Conservation (phyloP, 2,797 vertebrate species). For the Mormyrus proboscirostris region DNA sequence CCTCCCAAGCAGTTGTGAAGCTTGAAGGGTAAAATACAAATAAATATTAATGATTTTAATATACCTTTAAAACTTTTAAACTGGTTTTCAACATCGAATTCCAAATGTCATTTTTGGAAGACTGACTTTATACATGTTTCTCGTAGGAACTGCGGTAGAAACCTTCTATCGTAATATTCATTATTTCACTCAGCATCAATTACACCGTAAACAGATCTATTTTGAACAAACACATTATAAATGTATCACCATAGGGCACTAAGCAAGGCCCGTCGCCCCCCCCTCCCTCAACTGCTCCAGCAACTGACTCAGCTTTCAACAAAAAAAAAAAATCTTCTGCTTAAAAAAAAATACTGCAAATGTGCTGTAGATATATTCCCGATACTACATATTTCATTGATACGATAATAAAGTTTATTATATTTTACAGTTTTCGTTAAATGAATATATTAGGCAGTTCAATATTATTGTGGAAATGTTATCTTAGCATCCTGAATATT, state of each 20-base stretch:
- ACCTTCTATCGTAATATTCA: background rate
- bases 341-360: background rate
- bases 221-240: background rate
- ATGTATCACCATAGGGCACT: background rate
- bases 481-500: background rate
- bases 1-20: background rate
- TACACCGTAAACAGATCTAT: background rate
- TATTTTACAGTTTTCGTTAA: background rate
- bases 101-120: background rate
- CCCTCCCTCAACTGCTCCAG: background rate
- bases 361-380: background rate
- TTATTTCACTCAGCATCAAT: background rate
- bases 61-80: background rate
- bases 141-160: background rate
- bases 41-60: background rate
- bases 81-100: background rate
- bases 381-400: background rate
- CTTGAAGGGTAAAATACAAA: background rate
- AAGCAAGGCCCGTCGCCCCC: background rate
- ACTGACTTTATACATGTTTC: background rate
- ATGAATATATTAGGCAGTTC: background rate
- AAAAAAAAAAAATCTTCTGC: background rate
- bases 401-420: background rate
- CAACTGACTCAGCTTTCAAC: background rate
- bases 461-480: background rate